These are phyloP conservation scores for Allolobophora icterica DNA, from an alignment of 2,888 invertebrate genomes.

Conservation along the genomic window DNA sequence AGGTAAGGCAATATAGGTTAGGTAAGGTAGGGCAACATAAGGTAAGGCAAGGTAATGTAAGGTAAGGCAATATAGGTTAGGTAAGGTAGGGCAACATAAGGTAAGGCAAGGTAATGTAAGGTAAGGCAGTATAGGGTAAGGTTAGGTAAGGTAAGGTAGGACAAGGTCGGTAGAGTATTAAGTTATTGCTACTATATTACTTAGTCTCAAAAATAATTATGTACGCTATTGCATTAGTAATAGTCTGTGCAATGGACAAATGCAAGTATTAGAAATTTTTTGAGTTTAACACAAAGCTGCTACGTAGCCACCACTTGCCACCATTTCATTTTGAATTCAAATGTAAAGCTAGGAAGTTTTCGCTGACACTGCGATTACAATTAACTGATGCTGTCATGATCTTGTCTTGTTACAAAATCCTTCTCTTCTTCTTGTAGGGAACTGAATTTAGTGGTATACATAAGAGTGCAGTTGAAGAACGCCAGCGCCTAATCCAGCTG, in stretches of 20 bases:
- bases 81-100: no score
- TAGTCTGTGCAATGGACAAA: not conserved
- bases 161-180: no score
- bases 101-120: no score
- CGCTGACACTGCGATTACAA: not conserved
- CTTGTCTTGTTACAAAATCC: not conserved
- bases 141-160: no score
- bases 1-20: no score
- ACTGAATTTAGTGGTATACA: slow-evolving; percentile 58
- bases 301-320: not conserved
- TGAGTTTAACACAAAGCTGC: not conserved
- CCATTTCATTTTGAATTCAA: not conserved
- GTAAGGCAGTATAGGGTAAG: no score
- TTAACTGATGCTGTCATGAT: not conserved
- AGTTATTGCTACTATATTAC: not conserved
- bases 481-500: slow-evolving; percentile 62
- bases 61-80: no score
- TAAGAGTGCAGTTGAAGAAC: slow-evolving; percentile 60
- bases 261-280: no score
- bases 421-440: slow-evolving; percentile 36
- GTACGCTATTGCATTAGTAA: not conserved
- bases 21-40: no score
- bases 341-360: not conserved
- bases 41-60: no score
- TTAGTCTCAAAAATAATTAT: not conserved